These are phyloP conservation scores for Catharus minimus DNA, from an alignment of 2,113 vertebrate genomes.

Conservation along the genomic window DNA sequence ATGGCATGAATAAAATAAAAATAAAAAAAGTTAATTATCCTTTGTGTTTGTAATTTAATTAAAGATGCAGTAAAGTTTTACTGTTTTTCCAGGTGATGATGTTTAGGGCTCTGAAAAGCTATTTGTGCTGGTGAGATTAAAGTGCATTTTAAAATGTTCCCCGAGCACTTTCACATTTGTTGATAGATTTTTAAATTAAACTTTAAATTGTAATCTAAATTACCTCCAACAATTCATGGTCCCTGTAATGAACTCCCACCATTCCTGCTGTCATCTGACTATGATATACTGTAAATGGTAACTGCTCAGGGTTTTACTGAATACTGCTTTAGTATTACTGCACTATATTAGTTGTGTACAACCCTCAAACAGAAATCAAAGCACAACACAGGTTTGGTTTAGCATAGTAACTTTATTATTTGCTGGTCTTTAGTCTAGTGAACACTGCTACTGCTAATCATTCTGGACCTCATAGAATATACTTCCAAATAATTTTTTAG, in stretches of 20 bases:
- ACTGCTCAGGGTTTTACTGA: slow-evolving; percentile 74
- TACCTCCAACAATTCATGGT: slow-evolving; percentile 89
- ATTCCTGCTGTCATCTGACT: slow-evolving; percentile 78
- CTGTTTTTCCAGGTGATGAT: slow-evolving; percentile 85
- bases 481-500: slow-evolving; percentile 37
- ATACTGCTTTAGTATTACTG: slow-evolving; percentile 69
- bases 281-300: slow-evolving; percentile 80
- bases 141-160: slow-evolving; percentile 88
- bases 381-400: slow-evolving; percentile 35
- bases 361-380: slow-evolving; percentile 72
- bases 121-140: slow-evolving; percentile 85
- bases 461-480: neutral
- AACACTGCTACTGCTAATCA: neutral
- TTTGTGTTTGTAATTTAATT: slow-evolving; percentile 92
- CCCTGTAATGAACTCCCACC: slow-evolving; percentile 87
- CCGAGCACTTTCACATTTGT: slow-evolving; percentile 87
- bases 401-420: slow-evolving; percentile 60
- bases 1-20: slow-evolving; percentile 85
- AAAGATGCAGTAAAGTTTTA: slow-evolving; percentile 87
- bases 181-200: slow-evolving; percentile 93
- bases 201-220: slow-evolving; percentile 91
- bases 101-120: slow-evolving; percentile 83
- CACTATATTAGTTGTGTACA: slow-evolving; percentile 70
- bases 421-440: slow-evolving; percentile 42
- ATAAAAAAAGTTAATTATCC: slow-evolving; percentile 88